Evolutionary conservation across 2,797 vertebrate genomes (phyloP).

Genomic region (Florisuga fusca): DNA sequence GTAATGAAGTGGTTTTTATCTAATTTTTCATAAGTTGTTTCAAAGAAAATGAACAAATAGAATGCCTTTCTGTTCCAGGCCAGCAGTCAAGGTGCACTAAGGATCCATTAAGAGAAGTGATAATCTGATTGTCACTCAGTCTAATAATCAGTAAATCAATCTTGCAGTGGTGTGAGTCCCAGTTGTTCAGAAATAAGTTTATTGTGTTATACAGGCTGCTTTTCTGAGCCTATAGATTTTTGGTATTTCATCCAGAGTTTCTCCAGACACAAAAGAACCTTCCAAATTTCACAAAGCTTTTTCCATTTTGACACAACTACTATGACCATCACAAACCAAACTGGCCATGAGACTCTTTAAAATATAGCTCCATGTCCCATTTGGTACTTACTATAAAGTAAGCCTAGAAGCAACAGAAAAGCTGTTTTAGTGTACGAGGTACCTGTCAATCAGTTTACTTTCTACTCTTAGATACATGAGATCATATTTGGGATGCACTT

Average conservation of each 20-base stretch:
- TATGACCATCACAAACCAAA: neutral
- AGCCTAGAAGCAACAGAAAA: neutral
- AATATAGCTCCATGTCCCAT: neutral
- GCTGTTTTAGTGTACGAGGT: neutral
- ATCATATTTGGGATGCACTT: neutral
- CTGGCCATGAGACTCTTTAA: neutral
- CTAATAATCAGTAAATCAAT: neutral
- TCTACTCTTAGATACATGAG: neutral
- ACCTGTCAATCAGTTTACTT: neutral
- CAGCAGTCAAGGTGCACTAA: neutral
- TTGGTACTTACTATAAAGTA: neutral
- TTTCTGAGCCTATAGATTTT: neutral
- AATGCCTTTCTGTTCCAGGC: neutral
- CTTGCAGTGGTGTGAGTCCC: neutral
- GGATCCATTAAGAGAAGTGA: neutral
- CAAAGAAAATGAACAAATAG: neutral
- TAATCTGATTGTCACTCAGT: neutral
- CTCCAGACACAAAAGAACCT: neutral
- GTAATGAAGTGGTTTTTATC: neutral
- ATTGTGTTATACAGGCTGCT: neutral
- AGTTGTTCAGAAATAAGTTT: neutral
- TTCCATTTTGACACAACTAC: neutral
- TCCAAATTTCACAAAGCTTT: neutral
- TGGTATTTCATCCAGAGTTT: neutral
- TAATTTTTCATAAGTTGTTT: neutral